These are phyloP conservation scores for Aplochiton taeniatus DNA, from an alignment of 2,797 vertebrate species.

Conservation along the genomic window DNA sequence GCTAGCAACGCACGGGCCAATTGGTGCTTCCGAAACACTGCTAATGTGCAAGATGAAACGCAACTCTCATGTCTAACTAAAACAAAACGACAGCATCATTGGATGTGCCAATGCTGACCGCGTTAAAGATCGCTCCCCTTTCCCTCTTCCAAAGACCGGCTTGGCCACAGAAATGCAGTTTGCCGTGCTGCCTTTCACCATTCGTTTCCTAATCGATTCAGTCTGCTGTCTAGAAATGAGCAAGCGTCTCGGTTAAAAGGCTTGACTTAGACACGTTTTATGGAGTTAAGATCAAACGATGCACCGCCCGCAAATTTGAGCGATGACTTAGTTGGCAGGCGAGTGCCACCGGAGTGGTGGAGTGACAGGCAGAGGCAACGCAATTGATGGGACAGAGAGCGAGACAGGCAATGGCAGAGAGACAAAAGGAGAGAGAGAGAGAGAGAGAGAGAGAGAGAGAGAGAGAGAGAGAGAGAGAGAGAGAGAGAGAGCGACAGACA, in stretches of 20 bases:
- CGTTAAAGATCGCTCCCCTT: neutral
- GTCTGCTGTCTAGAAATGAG: constrained; percentile 4
- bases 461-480: constrained; percentile 1
- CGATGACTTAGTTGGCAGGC: constrained; percentile 4
- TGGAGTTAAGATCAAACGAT: constrained; percentile 12
- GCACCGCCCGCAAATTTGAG: constrained; percentile 7
- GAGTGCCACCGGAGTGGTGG: neutral
- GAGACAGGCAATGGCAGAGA: constrained; percentile 11
- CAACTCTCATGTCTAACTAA: constrained; percentile 11
- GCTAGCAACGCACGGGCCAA: neutral
- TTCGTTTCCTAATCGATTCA: neutral
- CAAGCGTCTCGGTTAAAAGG: constrained; percentile 3
- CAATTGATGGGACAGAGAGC: neutral
- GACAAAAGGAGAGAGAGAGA: neutral
- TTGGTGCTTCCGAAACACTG: constrained; percentile 1
- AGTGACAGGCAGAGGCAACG: neutral
- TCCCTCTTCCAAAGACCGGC: neutral
- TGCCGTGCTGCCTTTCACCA: neutral
- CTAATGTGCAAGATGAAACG: constrained; percentile 21
- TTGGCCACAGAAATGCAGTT: constrained; percentile 14
- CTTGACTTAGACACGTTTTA: constrained; percentile 14
- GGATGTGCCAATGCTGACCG: constrained; percentile 9
- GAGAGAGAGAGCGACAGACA: constrained; percentile 17
- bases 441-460: neutral
- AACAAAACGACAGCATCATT: constrained; percentile 15